A percentile compares a stretch with the other conserved stretches of the same genome.
These are phyloP conservation scores for Aurelia sp. DNA, from an alignment of 30 jellyfish, hydroid and myxozoan species.

Conservation along the genomic window DNA sequence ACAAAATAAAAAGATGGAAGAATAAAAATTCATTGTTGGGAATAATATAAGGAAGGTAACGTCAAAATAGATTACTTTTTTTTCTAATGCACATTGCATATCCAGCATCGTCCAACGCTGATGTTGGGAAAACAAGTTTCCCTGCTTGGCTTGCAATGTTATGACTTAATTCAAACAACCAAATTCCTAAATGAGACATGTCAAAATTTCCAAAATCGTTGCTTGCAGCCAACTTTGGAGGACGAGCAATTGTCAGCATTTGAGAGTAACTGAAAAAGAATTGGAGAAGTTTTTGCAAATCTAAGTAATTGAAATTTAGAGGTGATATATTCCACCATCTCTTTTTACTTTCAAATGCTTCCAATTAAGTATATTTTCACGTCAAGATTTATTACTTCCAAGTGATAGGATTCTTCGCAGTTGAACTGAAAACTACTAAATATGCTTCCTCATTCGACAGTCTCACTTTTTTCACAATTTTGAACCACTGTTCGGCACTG, in stretches of 20 bases:
- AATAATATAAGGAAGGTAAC: too few relatives aligned
- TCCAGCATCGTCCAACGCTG: neutral
- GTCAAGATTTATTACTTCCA: neutral
- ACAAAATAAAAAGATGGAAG: too few relatives aligned
- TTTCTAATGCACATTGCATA: conserved; percentile 7
- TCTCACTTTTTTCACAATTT: too few relatives aligned
- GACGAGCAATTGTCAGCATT: conserved; percentile 89
- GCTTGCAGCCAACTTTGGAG: conserved; percentile 48
- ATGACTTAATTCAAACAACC: conserved; percentile 52
- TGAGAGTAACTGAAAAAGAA: conserved; percentile 33
- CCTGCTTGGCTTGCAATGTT: conserved; percentile 36
- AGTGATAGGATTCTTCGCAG: too few relatives aligned
- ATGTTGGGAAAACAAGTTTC: conserved; percentile 9
- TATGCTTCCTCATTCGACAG: too few relatives aligned
- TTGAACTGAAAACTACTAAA: too few relatives aligned
- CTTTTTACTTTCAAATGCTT: neutral
- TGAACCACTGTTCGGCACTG: too few relatives aligned
- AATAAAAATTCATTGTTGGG: too few relatives aligned
- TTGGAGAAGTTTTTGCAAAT: too few relatives aligned
- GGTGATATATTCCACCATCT: too few relatives aligned
- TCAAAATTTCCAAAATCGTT: conserved; percentile 80
- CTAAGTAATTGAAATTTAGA: too few relatives aligned
- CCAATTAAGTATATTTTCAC: neutral
- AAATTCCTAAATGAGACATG: conserved; percentile 85
- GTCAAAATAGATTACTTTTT: conserved; percentile 31